A percentile compares a stretch with the other conserved stretches of the same genome.
These are phyloP conservation scores for Drosophila meridionalis DNA, from an alignment of 2,888 invertebrate species.

Conservation along the genomic window DNA sequence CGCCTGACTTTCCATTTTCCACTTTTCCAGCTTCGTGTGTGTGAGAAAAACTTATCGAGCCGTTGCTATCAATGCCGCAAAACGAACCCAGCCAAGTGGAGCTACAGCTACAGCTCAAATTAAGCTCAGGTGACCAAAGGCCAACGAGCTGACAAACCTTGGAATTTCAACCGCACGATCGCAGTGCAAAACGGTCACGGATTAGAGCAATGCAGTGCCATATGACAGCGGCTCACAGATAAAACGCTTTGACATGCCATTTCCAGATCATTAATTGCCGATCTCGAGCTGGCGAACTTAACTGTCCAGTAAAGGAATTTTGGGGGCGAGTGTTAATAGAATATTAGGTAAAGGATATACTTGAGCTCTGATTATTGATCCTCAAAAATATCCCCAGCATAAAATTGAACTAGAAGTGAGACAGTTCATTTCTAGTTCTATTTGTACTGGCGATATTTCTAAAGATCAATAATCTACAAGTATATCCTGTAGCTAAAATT, in stretches of 20 bases:
- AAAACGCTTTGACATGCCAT: slow-evolving; percentile 61
- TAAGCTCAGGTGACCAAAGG: slow-evolving; percentile 83
- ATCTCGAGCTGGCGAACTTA: slow-evolving; percentile 17
- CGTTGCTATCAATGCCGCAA: slow-evolving; percentile 65
- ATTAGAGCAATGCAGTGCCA: slow-evolving; percentile 42
- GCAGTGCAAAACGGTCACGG: slow-evolving; percentile 60
- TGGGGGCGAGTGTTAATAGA: no score
- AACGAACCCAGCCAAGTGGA: slow-evolving; percentile 41
- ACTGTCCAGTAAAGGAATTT: background rate
- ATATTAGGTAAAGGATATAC: background rate
- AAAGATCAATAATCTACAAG: no score
- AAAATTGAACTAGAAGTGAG: background rate
- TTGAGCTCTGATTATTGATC: background rate
- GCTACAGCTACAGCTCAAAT: slow-evolving; percentile 61
- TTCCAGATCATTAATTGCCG: slow-evolving; percentile 70
- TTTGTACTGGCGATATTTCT: no score
- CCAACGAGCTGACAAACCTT: slow-evolving; percentile 83
- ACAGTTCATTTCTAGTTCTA: no score
- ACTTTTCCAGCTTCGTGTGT: slow-evolving; percentile 59
- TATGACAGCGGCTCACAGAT: slow-evolving; percentile 65
- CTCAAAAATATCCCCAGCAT: no score
- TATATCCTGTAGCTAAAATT: no score
- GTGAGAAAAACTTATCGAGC: slow-evolving; percentile 77
- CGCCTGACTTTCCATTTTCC: slow-evolving; percentile 77
- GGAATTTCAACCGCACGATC: slow-evolving; percentile 65